phyloP scores from a whole-genome alignment of 2,888 invertebrate genomes.

The Crocallis elinguaria region DNA sequence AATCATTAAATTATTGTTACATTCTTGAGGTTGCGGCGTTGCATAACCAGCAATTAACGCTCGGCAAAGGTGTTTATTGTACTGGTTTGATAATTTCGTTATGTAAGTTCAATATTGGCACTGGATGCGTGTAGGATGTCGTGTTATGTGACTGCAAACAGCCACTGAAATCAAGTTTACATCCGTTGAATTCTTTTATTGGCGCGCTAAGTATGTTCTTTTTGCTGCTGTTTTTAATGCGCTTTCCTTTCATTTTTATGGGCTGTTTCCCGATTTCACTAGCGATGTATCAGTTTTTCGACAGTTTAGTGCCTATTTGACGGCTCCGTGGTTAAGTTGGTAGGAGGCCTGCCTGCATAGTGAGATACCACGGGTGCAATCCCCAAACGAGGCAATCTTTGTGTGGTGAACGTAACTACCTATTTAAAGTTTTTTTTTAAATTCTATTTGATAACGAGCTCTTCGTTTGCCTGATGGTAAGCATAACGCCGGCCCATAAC shows the following conservation, averaged over 20 bases:
- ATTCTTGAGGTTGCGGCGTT: constrained; percentile 26
- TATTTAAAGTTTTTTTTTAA: too few relatives aligned
- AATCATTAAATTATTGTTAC: constrained; percentile 36
- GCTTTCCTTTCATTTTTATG: background rate
- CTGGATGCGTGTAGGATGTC: constrained; percentile 17
- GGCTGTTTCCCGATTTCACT: too few relatives aligned
- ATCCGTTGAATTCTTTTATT: background rate
- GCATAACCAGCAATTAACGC: constrained; percentile 35
- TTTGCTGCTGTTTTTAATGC: background rate
- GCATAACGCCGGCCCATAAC: too few relatives aligned
- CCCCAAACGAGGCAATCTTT: too few relatives aligned
- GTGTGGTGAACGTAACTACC: too few relatives aligned
- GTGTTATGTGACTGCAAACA: constrained; percentile 7
- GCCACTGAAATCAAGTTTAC: background rate
- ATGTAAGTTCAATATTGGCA: constrained; percentile 23
- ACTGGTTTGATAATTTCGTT: constrained; percentile 27
- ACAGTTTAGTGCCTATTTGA: too few relatives aligned
- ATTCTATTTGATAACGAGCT: too few relatives aligned
- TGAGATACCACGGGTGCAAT: too few relatives aligned
- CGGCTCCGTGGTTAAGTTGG: too few relatives aligned
- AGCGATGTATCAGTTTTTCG: too few relatives aligned
- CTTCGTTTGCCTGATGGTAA: too few relatives aligned
- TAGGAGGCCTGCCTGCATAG: too few relatives aligned
- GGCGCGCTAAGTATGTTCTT: background rate
- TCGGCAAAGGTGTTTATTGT: constrained; percentile 36